These are phyloP conservation scores for Mythimna lalbum DNA, from an alignment of 2,888 invertebrate genomes.

Conservation along the genomic window DNA sequence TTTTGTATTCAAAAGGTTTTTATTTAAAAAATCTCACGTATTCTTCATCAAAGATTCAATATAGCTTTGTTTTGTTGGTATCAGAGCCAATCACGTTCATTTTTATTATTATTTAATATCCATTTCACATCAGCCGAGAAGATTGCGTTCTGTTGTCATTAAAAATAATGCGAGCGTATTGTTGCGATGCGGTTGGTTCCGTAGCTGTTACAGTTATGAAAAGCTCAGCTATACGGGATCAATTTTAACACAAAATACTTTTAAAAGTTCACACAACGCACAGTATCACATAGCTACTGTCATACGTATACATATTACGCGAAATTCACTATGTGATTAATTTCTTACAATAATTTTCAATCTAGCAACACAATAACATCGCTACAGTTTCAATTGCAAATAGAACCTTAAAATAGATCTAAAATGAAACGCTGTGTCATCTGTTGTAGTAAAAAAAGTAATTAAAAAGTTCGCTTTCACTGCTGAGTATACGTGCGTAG, in stretches of 20 bases:
- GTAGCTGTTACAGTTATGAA: slow-evolving; percentile 26
- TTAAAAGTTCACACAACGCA: background rate
- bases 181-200: slow-evolving; percentile 37
- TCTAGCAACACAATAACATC: background rate
- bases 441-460: slow-evolving; percentile 80
- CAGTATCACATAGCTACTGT: background rate
- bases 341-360: background rate
- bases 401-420: slow-evolving; percentile 42
- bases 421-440: slow-evolving; percentile 83
- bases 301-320: background rate
- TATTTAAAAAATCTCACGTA: slow-evolving; percentile 49
- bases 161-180: slow-evolving; percentile 61
- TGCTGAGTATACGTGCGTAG: slow-evolving; percentile 81
- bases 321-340: background rate
- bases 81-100: slow-evolving; percentile 76
- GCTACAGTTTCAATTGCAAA: slow-evolving; percentile 31
- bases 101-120: slow-evolving; percentile 76
- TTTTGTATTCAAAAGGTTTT: slow-evolving; percentile 25
- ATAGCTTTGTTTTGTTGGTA: slow-evolving; percentile 56
- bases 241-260: background rate
- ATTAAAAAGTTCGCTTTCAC: slow-evolving; percentile 89
- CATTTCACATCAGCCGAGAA: slow-evolving; percentile 72
- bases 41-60: slow-evolving; percentile 63
- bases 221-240: background rate
- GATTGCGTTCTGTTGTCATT: slow-evolving; percentile 70